Base-by-base conservation (phyloP, 2,888 invertebrate genomes). In the Drosophila prostipennis region DNA sequence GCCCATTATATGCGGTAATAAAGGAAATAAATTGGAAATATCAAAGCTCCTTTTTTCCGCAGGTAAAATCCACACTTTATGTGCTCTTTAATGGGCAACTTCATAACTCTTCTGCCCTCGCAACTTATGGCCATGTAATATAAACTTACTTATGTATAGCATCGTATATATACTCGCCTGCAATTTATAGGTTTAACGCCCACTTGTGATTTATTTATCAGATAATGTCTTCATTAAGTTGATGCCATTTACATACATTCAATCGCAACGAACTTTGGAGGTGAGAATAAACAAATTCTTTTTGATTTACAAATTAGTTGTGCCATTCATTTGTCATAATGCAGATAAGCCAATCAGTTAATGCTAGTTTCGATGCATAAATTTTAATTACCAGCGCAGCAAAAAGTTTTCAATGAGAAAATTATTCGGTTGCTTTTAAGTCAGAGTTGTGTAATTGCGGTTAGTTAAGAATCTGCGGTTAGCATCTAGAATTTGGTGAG, bases 31-130 rank as follows among this genome's bases (percentile, higher is more conserved):
- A 84, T 70, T 55, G 77, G 59, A 36, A 8, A 58, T 48, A 77
- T 77, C 75, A 71, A 61, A 72, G 57, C 13, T 60, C 54, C 49
- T 64, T 51, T 63, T 46, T 63, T 68, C 40, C 14, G 58, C 36
- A 64, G 46, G 51, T 55, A 53, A 71, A 49, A 65, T 54, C n/a
- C 59, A 61, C 32, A 43, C 56, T 81, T 83, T 54, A 82, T 80
- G 74, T 76, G 80, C 79, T 73, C 58, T 76, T 72, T 76, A 79
- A 85, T 74, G 69, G 69, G 48, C 63, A 53, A 64, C 78, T 76
- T 45, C 70, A 64, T 72, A 78, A 58, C 53, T 59, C 64, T 52
- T 29, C 46, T 64, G 60, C 40, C 53, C 37, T 37, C 42, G 13
- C 36, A 32, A 32, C 57, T 49, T 36, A 37, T 32, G 37, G 57